Conservation (phyloP, 2,113 vertebrate species). For the Peucedramus taeniatus region DNA sequence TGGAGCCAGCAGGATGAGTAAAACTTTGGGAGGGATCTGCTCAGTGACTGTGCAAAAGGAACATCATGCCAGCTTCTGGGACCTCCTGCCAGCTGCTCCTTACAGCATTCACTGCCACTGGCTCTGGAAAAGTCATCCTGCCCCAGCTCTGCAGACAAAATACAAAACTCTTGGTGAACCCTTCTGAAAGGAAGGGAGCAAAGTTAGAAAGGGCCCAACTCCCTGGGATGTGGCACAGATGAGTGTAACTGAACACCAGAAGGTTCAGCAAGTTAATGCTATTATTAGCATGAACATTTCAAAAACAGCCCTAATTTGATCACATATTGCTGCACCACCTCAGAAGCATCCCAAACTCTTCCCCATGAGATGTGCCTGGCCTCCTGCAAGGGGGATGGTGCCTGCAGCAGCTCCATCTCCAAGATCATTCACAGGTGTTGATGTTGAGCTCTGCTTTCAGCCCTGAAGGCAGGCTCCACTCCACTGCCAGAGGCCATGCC, state of each 20-base stretch:
- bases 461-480: neutral
- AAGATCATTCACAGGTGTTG: rapidly evolving
- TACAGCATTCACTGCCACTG: neutral
- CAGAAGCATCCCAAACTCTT: neutral
- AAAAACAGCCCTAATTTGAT: neutral
- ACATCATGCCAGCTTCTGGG: neutral
- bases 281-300: neutral
- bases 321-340: neutral
- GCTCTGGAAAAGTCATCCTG: neutral
- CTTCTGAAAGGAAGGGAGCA: neutral
- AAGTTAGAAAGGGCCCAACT: neutral
- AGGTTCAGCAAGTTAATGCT: neutral
- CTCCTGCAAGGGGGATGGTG: neutral
- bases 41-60: conserved; percentile 1
- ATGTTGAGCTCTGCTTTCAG: neutral
- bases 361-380: neutral
- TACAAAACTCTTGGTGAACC: neutral
- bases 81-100: conserved; percentile 27
- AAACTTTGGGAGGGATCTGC: neutral
- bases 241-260: neutral
- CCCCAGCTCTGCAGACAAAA: neutral
- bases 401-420: neutral
- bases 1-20: conserved; percentile 15
- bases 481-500: neutral
- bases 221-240: neutral